Evolutionary conservation across 2,888 invertebrate species (phyloP), one percentile per base, ranked within the genome.

Genomic region (Sinotaia quadrata): DNA sequence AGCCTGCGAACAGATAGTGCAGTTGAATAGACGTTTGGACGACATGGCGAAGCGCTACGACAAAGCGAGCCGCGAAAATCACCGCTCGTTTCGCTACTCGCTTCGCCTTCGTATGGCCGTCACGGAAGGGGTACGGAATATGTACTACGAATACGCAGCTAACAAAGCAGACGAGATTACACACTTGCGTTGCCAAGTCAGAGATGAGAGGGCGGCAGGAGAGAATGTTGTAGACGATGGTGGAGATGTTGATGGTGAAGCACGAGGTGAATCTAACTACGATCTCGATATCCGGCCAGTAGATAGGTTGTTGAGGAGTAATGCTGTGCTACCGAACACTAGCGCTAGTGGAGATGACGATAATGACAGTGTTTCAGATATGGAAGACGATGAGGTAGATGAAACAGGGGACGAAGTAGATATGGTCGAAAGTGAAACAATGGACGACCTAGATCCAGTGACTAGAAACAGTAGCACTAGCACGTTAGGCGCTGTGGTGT

Each of bases 141-240:
- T 83, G 73, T 81, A 78, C 68, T 81, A 80, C 66, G 81, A 81
- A 62, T 82, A 79, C 68, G 83, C 83, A 21, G 73, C 75, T 60
- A 67, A 73, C 52, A 78, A 78, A 67, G 82, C 82, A 15, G 81
- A 81, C 47, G 71, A 75, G 49, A 75, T 82, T 33, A 75, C 74
- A 2, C 68, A 79, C 27, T 59, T 80, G 29, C 72, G 76, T 3
- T 62, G 56, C 15, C 62, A 70, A 41, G 66, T 77, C 8, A 29
- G 31, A n/a, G 54, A n/a, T 7, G 63, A 36, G n/a, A 37, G 65
- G 15, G 27, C 36, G n/a, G 29, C 36, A 34, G 34, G 34, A 12
- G 41, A 34, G 27, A 44, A 37, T 27, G 41, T 41, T n/a, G 31
- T 12, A 12, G 12, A 31, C 4, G 21, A 18, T 54, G 54, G 54